A percentile compares a stretch with the other conserved stretches of the same genome.
Conservation (phyloP, 2,797 vertebrate genomes). For the Crax fasciolata region DNA sequence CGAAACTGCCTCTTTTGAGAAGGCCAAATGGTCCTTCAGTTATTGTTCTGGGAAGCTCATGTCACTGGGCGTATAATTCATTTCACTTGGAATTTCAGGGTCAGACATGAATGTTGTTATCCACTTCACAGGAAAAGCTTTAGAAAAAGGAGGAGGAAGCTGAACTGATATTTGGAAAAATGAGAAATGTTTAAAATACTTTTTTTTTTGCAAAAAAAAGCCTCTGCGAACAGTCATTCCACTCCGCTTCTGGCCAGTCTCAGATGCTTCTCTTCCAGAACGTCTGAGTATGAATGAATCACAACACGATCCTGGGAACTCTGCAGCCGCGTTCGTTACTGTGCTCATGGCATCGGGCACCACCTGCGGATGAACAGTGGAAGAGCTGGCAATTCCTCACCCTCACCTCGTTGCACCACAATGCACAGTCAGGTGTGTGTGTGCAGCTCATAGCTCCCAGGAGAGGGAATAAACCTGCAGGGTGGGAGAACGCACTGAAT, state of each 20-base stretch:
- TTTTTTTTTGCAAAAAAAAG: constrained; percentile 29
- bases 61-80: constrained; percentile 61
- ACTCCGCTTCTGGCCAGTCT: constrained; percentile 53
- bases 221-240: constrained; percentile 51
- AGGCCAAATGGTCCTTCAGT: constrained; percentile 60
- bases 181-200: constrained; percentile 79
- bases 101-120: constrained; percentile 77
- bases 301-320: neutral
- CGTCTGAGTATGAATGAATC: constrained; percentile 64
- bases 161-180: constrained; percentile 81
- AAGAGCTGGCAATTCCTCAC: neutral
- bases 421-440: neutral
- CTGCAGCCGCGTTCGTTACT: constrained; percentile 34
- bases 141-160: neutral
- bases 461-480: neutral
- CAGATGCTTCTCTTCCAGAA: constrained; percentile 63
- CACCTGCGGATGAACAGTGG: constrained; percentile 32
- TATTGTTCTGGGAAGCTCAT: constrained; percentile 80
- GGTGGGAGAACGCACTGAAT: neutral
- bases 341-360: constrained; percentile 45
- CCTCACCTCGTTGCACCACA: neutral
- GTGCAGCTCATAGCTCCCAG: neutral
- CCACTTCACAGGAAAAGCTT: constrained; percentile 52
- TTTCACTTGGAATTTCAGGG: constrained; percentile 78
- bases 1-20: constrained; percentile 65